Evolutionary conservation across 2,113 vertebrate genomes (phyloP), one percentile per base, ranked within the genome.

Genomic region (Noctilio leporinus): DNA sequence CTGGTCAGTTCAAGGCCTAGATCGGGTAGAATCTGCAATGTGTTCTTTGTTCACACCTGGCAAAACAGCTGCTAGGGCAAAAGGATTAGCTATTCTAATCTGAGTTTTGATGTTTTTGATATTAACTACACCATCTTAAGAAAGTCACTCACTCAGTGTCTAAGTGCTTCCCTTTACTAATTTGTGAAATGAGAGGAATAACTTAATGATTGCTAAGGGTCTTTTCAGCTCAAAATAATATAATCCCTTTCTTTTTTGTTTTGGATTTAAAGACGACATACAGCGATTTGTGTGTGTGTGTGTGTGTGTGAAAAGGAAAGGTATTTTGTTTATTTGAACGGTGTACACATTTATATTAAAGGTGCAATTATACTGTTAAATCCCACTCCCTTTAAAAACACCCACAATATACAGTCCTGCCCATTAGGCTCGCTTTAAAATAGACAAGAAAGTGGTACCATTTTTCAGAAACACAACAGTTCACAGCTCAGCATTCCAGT

Each of bases 141-240:
- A 73, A 91, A 88, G 57, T 81, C 47, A 40, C 43, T 81, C 47
- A 40, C 43, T 95, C 40, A 55, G 43, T 12, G 12, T 70, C 19
- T 53, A 1, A 47, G 70, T 81, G 38, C 28, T 95, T 80, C 51
- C 47, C 16, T 80, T 93, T 81, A 72, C 53, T 87, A 65, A 90
- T 70, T 95, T 70, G 28, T 93, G 82, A 96, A 93, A 47, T 77
- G 24, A 93, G 88, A 78, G 47, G 15, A 77, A 88, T 86, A 12
- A 93, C 81, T 85, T 76, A 73, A 59, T 33, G 45, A 70, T 92
- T 93, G 28, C 53, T 72, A 76, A 86, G 7, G 24, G 91, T 12
- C 4, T 70, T 89, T 70, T 64, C 51, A 89, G 33, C 35, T 92
- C 75, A 81, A 83, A 84, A 76, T 72, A 51, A 19, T 65, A 72